Evolutionary conservation across 2,888 invertebrate genomes (phyloP).

Genomic region (Dynastes tityus): DNA sequence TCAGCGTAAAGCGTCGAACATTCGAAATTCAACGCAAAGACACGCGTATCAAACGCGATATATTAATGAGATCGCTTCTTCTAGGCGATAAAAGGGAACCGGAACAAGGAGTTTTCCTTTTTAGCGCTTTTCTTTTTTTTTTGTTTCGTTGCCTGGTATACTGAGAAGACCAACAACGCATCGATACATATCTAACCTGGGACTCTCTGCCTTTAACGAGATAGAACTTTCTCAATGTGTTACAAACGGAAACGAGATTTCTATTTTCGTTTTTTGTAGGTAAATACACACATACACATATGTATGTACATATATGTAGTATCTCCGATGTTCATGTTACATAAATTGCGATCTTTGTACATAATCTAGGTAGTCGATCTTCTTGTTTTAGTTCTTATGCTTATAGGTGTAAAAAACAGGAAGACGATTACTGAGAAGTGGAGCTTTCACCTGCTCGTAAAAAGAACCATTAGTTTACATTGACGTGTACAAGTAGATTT

Average conservation of each 20-base stretch:
- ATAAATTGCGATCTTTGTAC: too few relatives aligned
- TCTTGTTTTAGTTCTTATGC: too few relatives aligned
- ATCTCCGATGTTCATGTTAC: too few relatives aligned
- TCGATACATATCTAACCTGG: conserved; percentile 17
- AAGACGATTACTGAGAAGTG: too few relatives aligned
- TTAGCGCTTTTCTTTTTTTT: not conserved
- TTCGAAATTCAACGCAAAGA: not conserved
- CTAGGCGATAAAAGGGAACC: not conserved
- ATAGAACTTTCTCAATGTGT: conserved; percentile 1
- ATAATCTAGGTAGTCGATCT: too few relatives aligned
- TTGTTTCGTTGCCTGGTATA: too few relatives aligned
- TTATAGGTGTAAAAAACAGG: too few relatives aligned
- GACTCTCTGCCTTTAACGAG: conserved; percentile 5
- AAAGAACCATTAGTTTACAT: too few relatives aligned
- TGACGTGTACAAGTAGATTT: too few relatives aligned
- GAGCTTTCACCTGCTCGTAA: too few relatives aligned
- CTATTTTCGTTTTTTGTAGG: not conserved
- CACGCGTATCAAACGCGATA: conserved; percentile 1
- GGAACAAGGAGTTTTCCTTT: not conserved
- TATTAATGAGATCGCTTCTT: conserved; percentile 12
- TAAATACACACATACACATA: not conserved
- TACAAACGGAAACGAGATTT: conserved; percentile 10
- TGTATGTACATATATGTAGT: not conserved
- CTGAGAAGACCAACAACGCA: not conserved
- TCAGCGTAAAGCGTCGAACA: not conserved